phyloP scores from a whole-genome alignment of 1,140 invertebrate species.

The Thaumatotibia leucotreta region DNA sequence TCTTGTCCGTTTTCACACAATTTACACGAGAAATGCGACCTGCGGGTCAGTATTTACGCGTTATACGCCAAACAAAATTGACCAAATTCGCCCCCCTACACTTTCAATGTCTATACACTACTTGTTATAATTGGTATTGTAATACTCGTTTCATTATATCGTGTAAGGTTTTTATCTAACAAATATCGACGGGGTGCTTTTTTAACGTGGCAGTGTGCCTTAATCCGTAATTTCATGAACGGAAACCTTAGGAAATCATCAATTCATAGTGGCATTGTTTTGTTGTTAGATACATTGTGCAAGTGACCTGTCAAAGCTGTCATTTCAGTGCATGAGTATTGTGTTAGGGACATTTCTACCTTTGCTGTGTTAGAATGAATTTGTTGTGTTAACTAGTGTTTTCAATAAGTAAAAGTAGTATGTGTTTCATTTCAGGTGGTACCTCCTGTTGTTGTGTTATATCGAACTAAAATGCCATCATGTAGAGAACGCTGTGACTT shows the following conservation, averaged over 20 bases:
- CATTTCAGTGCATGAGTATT: not conserved
- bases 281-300: constrained; percentile 6
- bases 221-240: not conserved
- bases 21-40: not conserved
- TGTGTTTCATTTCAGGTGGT: constrained; percentile 46
- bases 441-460: constrained; percentile 29
- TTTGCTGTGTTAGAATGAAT: not conserved
- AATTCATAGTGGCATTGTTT: constrained; percentile 1
- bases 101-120: not conserved
- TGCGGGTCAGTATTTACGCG: not conserved
- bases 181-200: not conserved
- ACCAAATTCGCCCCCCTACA: not conserved
- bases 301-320: constrained; percentile 3
- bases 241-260: not conserved
- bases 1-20: constrained; percentile 42
- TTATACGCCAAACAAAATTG: not conserved
- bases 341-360: not conserved
- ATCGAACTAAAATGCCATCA: constrained; percentile 60
- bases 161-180: not conserved
- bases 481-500: constrained; percentile 71
- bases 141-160: constrained; percentile 5
- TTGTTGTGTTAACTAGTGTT: constrained; percentile 17
- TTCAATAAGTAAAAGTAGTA: constrained; percentile 17
- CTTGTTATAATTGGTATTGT: constrained; percentile 2
- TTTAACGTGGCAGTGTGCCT: not conserved